Conservation (phyloP, 2,888 invertebrate genomes). For the Drosophila anceps region DNA sequence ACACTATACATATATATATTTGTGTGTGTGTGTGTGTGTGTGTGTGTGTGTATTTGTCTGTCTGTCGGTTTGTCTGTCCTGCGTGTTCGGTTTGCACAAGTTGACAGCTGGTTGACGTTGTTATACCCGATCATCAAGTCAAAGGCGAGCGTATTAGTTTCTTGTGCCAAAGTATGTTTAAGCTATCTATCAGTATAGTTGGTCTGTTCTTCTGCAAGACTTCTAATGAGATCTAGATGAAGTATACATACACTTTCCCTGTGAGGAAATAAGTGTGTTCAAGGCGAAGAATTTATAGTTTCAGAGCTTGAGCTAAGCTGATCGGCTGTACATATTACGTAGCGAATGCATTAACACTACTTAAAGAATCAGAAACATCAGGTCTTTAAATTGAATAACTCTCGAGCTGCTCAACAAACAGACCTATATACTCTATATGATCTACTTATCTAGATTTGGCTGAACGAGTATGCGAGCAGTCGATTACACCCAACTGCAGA, state of each 20-base stretch:
- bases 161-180: background rate
- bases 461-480: background rate
- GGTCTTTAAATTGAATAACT: too few relatives aligned
- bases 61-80: background rate
- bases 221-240: too few relatives aligned
- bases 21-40: constrained; percentile 1
- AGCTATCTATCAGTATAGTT: too few relatives aligned
- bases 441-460: background rate
- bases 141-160: background rate
- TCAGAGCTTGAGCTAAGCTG: too few relatives aligned
- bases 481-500: background rate
- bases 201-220: too few relatives aligned
- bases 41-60: constrained; percentile 3
- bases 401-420: background rate
- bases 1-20: background rate
- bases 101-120: constrained; percentile 61
- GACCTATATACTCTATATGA: background rate
- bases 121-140: background rate
- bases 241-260: too few relatives aligned
- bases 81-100: constrained; percentile 59
- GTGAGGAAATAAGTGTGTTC: too few relatives aligned
- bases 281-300: too few relatives aligned
- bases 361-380: too few relatives aligned
- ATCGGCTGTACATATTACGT: too few relatives aligned
- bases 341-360: too few relatives aligned